Conservation (phyloP, 2,888 invertebrate species). For the Gisinianus flammeolus region DNA sequence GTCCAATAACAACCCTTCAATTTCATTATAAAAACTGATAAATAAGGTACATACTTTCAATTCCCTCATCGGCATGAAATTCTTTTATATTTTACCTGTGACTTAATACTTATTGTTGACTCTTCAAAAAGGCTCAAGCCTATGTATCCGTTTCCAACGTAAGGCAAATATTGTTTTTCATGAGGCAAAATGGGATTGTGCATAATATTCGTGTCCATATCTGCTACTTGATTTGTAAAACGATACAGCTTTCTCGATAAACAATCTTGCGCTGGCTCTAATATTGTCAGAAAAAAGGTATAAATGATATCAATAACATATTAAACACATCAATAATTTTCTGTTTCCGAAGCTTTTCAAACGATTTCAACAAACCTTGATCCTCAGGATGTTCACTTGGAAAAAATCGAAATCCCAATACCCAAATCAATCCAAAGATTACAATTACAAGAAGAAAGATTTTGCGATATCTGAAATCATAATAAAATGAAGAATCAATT, state of each 20-base stretch:
- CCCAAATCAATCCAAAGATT: slow-evolving; percentile 68
- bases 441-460: slow-evolving; percentile 66
- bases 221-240: slow-evolving; percentile 68
- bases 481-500: slow-evolving; percentile 25
- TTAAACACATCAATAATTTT: not conserved
- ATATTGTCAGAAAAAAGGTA: slow-evolving; percentile 26
- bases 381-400: slow-evolving; percentile 63
- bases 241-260: slow-evolving; percentile 71
- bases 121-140: slow-evolving; percentile 71
- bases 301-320: not conserved
- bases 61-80: no score
- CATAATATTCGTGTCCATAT: slow-evolving; percentile 73
- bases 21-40: not conserved
- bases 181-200: slow-evolving; percentile 67
- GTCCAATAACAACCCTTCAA: not conserved
- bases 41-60: not conserved
- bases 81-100: slow-evolving; percentile 51
- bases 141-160: slow-evolving; percentile 76
- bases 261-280: slow-evolving; percentile 68
- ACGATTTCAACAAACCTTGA: slow-evolving; percentile 52
- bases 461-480: slow-evolving; percentile 60
- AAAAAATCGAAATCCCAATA: slow-evolving; percentile 70
- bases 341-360: not conserved
- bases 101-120: slow-evolving; percentile 71
- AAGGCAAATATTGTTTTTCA: slow-evolving; percentile 72